Evolutionary conservation across 2,797 vertebrate genomes (phyloP), one percentile per base, ranked within the genome.

Genomic region (Babyrousa celebensis): DNA sequence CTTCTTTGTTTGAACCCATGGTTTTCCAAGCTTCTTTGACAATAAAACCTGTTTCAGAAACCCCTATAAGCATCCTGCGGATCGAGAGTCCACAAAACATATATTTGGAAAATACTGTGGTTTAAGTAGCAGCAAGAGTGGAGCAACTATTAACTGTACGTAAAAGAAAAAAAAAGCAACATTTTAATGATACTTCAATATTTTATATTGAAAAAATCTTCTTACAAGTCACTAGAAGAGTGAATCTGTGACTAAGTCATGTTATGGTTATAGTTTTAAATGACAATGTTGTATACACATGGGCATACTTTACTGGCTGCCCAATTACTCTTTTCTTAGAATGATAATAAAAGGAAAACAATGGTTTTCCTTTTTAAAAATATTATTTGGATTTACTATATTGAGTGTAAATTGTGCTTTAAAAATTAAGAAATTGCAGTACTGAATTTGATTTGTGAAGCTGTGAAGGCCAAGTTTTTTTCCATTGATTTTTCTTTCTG

Each of bases 11-110:
- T 4, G 25, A 87, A 85, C 0, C 5, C 32, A 71, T 15, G 56
- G 68, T 77, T 85, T 87, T 91, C 32, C 54, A 94, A 93, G 92
- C 27, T 80, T 82, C 82, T 84, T 78, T 77, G 70, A 94, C 25
- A 83, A n/a, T 68, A 74, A 89, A 84, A 67, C 23, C 65, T 40
- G 70, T 15, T 25, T 4, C 23, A 40, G 15, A 75, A 95, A 48
- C 11, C 86, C 20, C 20, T 56, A 62, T 1, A 88, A 6, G 5
- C 18, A 90, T 52, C 70, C 72, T 79, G 8, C 75, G 87, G 67
- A 90, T 90, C 12, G 27, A 54, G 77, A 17, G 16, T 82, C 15
- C 83, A 48, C 25, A 83, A 91, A 89, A 25, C 2, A n/a, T 43
- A 56, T 72, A 84, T 88, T 82, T 87, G 18, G 21, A 85, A 67